A percentile compares a stretch with the other conserved stretches of the same genome.
phyloP scores from a whole-genome alignment of 2,797 vertebrate genomes.

The Eulemur mongoz region DNA sequence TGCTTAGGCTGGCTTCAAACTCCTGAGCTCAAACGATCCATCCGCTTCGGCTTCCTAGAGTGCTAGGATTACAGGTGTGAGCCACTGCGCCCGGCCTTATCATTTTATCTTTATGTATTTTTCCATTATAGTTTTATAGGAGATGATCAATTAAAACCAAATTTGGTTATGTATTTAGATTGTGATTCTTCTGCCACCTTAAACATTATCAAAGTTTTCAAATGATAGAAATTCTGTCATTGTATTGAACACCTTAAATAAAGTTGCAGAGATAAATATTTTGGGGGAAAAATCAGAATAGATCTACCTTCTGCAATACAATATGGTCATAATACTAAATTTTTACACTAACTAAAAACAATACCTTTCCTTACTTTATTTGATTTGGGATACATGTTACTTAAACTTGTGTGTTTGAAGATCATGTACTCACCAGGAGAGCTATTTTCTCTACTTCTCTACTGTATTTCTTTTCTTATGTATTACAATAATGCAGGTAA shows the following conservation, averaged over 20 bases:
- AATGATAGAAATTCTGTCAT: background rate
- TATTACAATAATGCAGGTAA: background rate
- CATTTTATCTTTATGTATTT: background rate
- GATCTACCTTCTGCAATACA: conserved; percentile 33
- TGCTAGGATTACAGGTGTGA: no score
- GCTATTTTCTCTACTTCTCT: background rate
- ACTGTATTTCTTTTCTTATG: conserved; percentile 12
- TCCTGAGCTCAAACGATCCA: no score
- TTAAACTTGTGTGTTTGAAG: conserved; percentile 11
- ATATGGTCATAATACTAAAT: background rate
- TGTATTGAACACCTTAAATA: background rate
- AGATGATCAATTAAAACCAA: background rate
- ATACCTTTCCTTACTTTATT: background rate
- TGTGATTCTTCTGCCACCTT: background rate
- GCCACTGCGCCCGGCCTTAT: background rate
- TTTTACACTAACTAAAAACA: background rate
- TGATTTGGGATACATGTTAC: background rate
- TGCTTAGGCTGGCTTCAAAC: no score
- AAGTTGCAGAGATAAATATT: background rate
- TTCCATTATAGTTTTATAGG: background rate
- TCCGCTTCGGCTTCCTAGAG: no score
- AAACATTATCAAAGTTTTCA: background rate
- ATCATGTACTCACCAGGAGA: background rate
- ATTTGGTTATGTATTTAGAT: background rate
- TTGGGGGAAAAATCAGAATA: background rate